These are phyloP conservation scores for Drosophila lacicola DNA, from an alignment of 2,888 invertebrate species.

Conservation along the genomic window DNA sequence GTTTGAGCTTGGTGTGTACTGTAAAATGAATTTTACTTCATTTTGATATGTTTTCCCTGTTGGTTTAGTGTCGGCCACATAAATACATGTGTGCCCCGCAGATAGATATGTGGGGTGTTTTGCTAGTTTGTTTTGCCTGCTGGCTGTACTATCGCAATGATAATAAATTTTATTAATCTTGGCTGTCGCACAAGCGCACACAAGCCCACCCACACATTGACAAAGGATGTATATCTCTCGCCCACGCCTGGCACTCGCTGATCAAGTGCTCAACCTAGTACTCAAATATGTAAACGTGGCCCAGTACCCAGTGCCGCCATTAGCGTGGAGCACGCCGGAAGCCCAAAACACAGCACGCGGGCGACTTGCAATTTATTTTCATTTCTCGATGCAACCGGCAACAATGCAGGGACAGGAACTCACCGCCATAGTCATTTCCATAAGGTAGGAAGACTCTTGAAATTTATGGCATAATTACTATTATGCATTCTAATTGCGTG, in stretches of 20 bases:
- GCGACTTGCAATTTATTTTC: conserved; percentile 60
- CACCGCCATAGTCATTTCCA: neutral
- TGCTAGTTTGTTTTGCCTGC: conserved; percentile 61
- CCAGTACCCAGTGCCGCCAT: conserved; percentile 31
- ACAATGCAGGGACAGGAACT: conserved; percentile 6
- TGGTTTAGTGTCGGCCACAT: conserved; percentile 60
- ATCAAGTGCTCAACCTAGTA: conserved; percentile 65
- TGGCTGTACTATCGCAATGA: conserved; percentile 70
- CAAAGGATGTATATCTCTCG: conserved; percentile 18
- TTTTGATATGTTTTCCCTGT: conserved; percentile 77
- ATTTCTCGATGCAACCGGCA: conserved; percentile 50
- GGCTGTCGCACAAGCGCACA: conserved; percentile 59
- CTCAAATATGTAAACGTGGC: conserved; percentile 59
- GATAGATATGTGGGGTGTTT: conserved; percentile 45
- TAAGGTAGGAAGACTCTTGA: conserved; percentile 6
- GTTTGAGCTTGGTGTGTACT: conserved; percentile 55
- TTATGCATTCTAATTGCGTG: conserved; percentile 51
- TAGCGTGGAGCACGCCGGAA: conserved; percentile 30
- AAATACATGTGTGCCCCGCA: conserved; percentile 56
- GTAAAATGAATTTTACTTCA: conserved; percentile 79
- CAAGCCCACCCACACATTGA: conserved; percentile 2
- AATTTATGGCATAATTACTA: conserved; percentile 70
- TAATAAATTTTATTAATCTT: conserved; percentile 79
- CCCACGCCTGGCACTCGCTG: conserved; percentile 34
- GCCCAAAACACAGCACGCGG: conserved; percentile 27